Evolutionary conservation across 2,113 vertebrate species (phyloP).

Genomic region (Phoxinus phoxinus): DNA sequence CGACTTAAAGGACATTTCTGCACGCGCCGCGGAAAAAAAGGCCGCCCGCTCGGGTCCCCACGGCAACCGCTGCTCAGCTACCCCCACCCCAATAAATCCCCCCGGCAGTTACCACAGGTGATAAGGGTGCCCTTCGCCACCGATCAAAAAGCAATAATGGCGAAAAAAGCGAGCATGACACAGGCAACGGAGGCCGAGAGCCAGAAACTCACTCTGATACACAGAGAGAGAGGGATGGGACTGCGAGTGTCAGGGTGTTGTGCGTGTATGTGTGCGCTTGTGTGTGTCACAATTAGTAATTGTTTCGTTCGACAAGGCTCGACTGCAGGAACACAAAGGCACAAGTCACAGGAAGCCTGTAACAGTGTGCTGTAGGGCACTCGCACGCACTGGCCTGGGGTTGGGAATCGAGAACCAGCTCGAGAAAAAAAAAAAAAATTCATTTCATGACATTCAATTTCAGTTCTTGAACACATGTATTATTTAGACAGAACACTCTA

Average conservation of each 20-base stretch:
- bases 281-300: slow-evolving; percentile 69
- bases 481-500: neutral
- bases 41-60: slow-evolving; percentile 64
- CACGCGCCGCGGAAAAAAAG: slow-evolving; percentile 60
- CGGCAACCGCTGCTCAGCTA: slow-evolving; percentile 64
- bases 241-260: slow-evolving; percentile 60
- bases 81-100: slow-evolving; percentile 70
- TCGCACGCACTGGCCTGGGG: slow-evolving; percentile 22
- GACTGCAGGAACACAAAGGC: slow-evolving; percentile 65
- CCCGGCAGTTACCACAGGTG: slow-evolving; percentile 53
- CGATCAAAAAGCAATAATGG: slow-evolving; percentile 47
- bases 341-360: slow-evolving; percentile 67
- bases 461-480: neutral
- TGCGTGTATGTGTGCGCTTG: slow-evolving; percentile 41
- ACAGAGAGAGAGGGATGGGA: slow-evolving; percentile 52
- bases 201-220: slow-evolving; percentile 31
- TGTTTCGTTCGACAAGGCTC: slow-evolving; percentile 69
- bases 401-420: neutral
- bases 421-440: neutral
- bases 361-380: slow-evolving; percentile 41
- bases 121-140: slow-evolving; percentile 45
- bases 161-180: slow-evolving; percentile 45
- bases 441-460: neutral
- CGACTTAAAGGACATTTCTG: slow-evolving; percentile 78
- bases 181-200: slow-evolving; percentile 22